Percentiles rank a stretch among this genome's conserved stretches.
Conservation (phyloP, 2,113 vertebrate genomes). For the Sorex araneus region DNA sequence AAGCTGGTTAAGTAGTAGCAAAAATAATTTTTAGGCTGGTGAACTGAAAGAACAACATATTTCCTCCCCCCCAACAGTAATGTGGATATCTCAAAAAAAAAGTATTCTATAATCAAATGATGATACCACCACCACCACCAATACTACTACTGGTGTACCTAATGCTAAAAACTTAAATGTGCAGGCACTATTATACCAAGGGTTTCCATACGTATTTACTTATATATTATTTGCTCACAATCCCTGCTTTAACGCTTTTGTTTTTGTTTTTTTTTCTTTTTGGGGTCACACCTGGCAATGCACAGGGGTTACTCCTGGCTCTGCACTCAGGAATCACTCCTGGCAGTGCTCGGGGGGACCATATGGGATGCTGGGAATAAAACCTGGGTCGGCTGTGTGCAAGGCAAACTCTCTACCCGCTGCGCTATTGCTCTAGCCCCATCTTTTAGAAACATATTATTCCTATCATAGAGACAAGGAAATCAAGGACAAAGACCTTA, state of each 20-base stretch:
- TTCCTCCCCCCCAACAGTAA: constrained; percentile 35
- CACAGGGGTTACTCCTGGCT: too few relatives aligned
- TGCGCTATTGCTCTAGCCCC: too few relatives aligned
- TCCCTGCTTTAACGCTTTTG: background rate
- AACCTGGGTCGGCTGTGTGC: too few relatives aligned
- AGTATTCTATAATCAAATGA: constrained; percentile 15
- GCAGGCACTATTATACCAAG: background rate
- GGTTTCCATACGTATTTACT: background rate
- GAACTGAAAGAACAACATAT: constrained; percentile 13
- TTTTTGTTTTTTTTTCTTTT: too few relatives aligned
- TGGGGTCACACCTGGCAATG: too few relatives aligned
- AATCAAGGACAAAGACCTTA: constrained; percentile 15
- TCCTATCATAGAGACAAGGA: constrained; percentile 17
- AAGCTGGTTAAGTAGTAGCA: background rate
- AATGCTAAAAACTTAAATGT: constrained; percentile 49
- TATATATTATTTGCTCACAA: background rate
- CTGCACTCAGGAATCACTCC: too few relatives aligned
- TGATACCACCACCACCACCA: background rate
- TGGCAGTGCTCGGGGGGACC: too few relatives aligned
- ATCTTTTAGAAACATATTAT: constrained; percentile 20
- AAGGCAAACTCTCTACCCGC: too few relatives aligned
- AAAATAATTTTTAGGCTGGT: constrained; percentile 38
- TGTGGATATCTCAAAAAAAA: background rate
- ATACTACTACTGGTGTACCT: background rate
- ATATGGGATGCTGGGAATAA: too few relatives aligned